Evolutionary conservation across 2,113 vertebrate species (phyloP), one percentile per base, ranked within the genome.

Genomic region (Mystacornis crossleyi): DNA sequence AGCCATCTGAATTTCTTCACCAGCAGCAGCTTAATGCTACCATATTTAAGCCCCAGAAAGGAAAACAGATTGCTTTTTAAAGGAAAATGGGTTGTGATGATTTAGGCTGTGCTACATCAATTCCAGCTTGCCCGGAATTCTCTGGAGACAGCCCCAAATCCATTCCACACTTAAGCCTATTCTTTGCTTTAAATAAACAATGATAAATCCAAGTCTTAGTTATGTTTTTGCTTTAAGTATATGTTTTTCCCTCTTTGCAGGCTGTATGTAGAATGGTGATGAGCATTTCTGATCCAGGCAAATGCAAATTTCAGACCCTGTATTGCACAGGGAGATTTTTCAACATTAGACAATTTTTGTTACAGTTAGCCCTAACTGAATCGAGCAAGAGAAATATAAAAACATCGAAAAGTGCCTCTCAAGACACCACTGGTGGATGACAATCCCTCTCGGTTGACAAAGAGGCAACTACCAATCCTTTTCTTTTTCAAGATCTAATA

Each of bases 1-100:
- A 0, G 74, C 61, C 88, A 29, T 67, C 66, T 73, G 72, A 97
- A 86, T 17, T 90, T 58, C 78, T 87, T 80, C 74, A 73, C 89
- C 79, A 93, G 81, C 45, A 21, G 74, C 62, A 2, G 0, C 48
- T 93, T 80, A 94, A 88, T 18, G 66, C 79, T 60, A 93, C 85
- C 62, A 18, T 36, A 53, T 69, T 85, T 93, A 92, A 77, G 79
- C 51, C 70, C 42, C 42, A 85, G 75, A 70, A 94, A 92, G n/a
- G 38, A 94, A 93, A 92, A 92, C 50, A 77, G 88, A 85, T 77
- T 93, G 85, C 36, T 95, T 77, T 88, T 77, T 94, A 90, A 94
- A 92, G 50, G 34, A 92, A 95, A 95, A 86, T 2, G 74, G 54
- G 58, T 62, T 77, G 74, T 21, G 43, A 82, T 86, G 45, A 90